Evolutionary conservation across 2,113 vertebrate genomes (phyloP), one percentile per base, ranked within the genome.

Genomic region (Gavia stellata): DNA sequence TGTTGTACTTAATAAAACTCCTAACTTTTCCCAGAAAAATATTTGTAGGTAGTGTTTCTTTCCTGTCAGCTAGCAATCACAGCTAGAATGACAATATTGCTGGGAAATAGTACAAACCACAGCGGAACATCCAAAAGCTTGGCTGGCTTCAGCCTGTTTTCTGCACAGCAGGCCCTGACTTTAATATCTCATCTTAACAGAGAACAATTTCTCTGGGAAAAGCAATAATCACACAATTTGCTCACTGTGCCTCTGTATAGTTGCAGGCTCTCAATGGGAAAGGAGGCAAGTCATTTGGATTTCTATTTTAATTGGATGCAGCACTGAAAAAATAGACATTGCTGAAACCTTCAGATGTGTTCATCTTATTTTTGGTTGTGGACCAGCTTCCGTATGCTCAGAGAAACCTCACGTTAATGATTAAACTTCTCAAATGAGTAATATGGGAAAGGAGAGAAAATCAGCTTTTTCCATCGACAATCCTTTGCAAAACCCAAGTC

Each of bases 161-260:
- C 94, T 96, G 86, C 94, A 95, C 96, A 97, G 94, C 83, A 96
- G 92, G 91, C 58, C 75, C 65, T 95, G 85, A 53, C 81, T 97
- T 93, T 95, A 97, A 96, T 90, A 94, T 94, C 92, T 92, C 73
- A 71, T 61, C 78, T 96, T 97, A 96, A 94, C 94, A 94, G 18
- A 92, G 94, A 96, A 96, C 86, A 91, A 73, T 94, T 95, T 97
- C 84, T 94, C 85, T 91, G 87, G 38, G 81, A 97, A 97, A 94
- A 92, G 61, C 70, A 94, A 77, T 86, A 97, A 92, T 94, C 84
- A 92, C 82, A 96, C 52, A 47, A 91, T 84, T 96, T 94, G 42
- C 88, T 92, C 89, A 53, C 63, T 92, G 59, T 84, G 65, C n/a
- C 83, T 96, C 92, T 65, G 10, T 83, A 73, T 53, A 80, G 58